A percentile compares a stretch with the other conserved stretches of the same genome.
phyloP scores from a whole-genome alignment of 2,888 invertebrate genomes.

The Mellilla xanthometata region DNA sequence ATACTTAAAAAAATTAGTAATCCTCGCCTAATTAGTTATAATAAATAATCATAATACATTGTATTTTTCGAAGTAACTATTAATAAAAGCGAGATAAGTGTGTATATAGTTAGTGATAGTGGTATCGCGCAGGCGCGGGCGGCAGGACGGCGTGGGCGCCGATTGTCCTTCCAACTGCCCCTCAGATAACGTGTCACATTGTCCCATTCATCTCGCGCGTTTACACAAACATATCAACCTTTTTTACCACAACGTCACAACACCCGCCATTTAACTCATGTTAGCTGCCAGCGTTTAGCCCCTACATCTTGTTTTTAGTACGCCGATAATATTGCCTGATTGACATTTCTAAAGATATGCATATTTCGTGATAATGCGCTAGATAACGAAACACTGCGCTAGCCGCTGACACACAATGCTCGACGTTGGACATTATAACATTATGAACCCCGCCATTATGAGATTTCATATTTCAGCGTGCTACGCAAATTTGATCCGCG shows the following conservation, averaged over 20 bases:
- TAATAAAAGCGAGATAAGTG: too few relatives aligned
- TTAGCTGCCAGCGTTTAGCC: slow-evolving; percentile 20
- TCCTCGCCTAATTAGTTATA: too few relatives aligned
- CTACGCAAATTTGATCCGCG: slow-evolving; percentile 6
- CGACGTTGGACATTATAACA: not conserved
- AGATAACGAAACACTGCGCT: slow-evolving; percentile 7
- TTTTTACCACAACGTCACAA: slow-evolving; percentile 19
- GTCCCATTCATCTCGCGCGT: slow-evolving; percentile 40
- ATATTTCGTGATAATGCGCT: slow-evolving; percentile 5
- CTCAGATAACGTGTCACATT: slow-evolving; percentile 56
- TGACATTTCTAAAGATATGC: slow-evolving; percentile 11
- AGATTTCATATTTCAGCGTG: not conserved
- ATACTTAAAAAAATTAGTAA: too few relatives aligned
- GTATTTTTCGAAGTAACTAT: too few relatives aligned
- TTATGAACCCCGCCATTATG: not conserved
- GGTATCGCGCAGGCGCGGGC: slow-evolving; percentile 45
- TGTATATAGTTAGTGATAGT: slow-evolving; percentile 36
- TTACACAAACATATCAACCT: slow-evolving; percentile 12
- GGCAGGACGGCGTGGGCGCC: slow-evolving; percentile 65
- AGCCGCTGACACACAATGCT: slow-evolving; percentile 5
- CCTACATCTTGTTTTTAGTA: slow-evolving; percentile 7
- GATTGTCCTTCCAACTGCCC: slow-evolving; percentile 70
- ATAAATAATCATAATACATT: too few relatives aligned
- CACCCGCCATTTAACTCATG: slow-evolving; percentile 11
- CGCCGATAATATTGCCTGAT: slow-evolving; percentile 12